These are phyloP conservation scores for Eremobia ochroleuca DNA, from an alignment of 2,888 invertebrate genomes.

Conservation along the genomic window DNA sequence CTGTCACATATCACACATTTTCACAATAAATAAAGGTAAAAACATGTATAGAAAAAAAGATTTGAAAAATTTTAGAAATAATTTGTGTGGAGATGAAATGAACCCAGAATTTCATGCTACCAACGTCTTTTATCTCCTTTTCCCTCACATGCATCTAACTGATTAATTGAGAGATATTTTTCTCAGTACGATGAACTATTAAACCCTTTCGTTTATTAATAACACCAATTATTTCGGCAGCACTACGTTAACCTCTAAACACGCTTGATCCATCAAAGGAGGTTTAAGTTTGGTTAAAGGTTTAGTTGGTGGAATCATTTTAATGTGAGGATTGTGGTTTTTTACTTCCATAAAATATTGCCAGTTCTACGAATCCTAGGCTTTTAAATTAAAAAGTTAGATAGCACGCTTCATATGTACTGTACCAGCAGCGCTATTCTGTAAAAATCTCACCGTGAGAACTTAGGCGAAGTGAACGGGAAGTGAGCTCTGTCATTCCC, in stretches of 20 bases:
- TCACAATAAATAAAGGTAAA: constrained; percentile 8
- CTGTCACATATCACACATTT: constrained; percentile 37
- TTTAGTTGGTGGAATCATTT: neutral
- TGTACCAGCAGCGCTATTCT: no score
- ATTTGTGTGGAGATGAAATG: neutral
- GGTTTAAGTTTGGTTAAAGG: neutral
- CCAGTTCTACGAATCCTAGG: neutral
- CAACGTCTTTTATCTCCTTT: neutral
- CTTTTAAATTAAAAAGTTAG: neutral
- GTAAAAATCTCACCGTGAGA: no score
- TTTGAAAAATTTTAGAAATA: neutral
- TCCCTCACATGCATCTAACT: neutral
- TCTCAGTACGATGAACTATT: neutral
- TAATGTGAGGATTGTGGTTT: neutral
- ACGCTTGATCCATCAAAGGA: neutral
- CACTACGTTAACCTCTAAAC: neutral
- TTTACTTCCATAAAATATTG: neutral
- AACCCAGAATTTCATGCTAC: neutral
- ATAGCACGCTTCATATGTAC: no score
- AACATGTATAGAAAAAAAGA: neutral
- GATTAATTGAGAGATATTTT: neutral
- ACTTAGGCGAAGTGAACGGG: no score
- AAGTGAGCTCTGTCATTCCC: no score
- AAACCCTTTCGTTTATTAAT: neutral
- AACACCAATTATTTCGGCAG: neutral